Percentiles rank a stretch among this genome's conserved stretches.
phyloP scores from a whole-genome alignment of 2,113 vertebrate genomes.

The Bos javanicus region DNA sequence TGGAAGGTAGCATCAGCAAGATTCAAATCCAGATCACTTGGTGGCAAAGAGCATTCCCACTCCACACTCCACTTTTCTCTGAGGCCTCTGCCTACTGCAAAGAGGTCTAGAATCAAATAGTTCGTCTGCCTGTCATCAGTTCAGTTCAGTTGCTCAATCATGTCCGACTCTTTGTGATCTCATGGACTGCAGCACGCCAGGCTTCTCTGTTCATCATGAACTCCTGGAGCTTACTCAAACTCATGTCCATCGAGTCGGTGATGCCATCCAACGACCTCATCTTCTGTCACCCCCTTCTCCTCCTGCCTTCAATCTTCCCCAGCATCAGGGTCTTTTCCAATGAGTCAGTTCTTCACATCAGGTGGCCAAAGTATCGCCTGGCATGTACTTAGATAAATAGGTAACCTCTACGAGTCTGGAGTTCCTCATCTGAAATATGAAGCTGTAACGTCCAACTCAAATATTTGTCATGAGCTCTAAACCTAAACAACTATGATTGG shows the following conservation, averaged over 20 bases:
- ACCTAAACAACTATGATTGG: neutral
- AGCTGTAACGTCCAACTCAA: neutral
- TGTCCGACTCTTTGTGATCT: accelerated
- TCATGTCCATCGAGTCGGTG: neutral
- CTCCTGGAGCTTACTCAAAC: neutral
- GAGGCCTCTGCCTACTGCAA: neutral
- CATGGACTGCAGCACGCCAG: neutral
- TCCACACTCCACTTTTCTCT: neutral
- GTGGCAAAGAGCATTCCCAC: neutral
- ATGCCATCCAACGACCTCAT: neutral
- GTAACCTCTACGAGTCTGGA: neutral
- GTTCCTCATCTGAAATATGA: neutral
- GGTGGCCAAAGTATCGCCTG: neutral
- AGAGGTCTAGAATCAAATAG: neutral
- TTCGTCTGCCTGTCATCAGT: neutral
- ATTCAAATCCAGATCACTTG: neutral
- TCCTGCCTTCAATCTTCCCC: neutral
- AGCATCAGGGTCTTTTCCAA: neutral
- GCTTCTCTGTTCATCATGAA: neutral
- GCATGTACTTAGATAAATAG: neutral
- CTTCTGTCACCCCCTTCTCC: neutral
- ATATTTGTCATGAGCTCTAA: neutral
- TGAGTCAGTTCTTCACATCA: neutral
- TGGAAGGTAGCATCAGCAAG: neutral
- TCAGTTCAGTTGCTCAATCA: neutral